phyloP scores from a whole-genome alignment of 2,888 invertebrate genomes.

The Heliconius ethilla region DNA sequence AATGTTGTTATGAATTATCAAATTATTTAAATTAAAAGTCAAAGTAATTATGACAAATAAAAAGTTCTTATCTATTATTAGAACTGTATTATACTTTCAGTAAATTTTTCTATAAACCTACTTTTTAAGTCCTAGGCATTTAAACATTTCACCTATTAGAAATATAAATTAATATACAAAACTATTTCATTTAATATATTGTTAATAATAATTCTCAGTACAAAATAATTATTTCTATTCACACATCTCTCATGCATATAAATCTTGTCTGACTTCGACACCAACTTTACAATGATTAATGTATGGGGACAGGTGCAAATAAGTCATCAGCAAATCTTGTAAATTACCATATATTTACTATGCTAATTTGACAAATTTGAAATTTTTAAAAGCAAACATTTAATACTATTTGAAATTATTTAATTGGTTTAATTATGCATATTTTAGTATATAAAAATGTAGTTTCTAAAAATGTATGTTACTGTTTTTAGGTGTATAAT shows the following conservation, averaged over 20 bases:
- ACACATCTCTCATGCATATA: not conserved
- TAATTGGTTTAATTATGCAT: too few species aligned
- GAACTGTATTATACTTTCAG: not conserved
- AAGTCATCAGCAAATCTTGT: constrained; percentile 4
- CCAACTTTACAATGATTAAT: constrained; percentile 5
- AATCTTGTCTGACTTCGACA: not conserved
- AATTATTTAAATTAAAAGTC: too few species aligned
- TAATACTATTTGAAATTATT: too few species aligned
- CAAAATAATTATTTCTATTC: not conserved
- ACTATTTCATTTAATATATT: not conserved
- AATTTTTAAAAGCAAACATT: too few species aligned
- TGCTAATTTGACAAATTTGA: not conserved
- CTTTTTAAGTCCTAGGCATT: too few species aligned
- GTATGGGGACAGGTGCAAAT: constrained; percentile 13
- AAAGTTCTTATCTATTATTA: not conserved
- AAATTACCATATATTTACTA: not conserved
- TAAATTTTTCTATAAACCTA: not conserved
- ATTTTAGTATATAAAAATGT: too few species aligned
- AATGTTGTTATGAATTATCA: too few species aligned
- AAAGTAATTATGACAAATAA: not conserved
- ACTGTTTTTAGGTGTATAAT: too few species aligned
- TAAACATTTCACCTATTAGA: not conserved
- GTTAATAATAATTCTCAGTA: not conserved
- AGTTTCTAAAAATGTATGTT: too few species aligned
- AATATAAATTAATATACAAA: not conserved